Percentiles rank a stretch among this genome's conserved stretches.
Conservation (phyloP, 1,140 invertebrate genomes). For the Aphaenogaster rudis region DNA sequence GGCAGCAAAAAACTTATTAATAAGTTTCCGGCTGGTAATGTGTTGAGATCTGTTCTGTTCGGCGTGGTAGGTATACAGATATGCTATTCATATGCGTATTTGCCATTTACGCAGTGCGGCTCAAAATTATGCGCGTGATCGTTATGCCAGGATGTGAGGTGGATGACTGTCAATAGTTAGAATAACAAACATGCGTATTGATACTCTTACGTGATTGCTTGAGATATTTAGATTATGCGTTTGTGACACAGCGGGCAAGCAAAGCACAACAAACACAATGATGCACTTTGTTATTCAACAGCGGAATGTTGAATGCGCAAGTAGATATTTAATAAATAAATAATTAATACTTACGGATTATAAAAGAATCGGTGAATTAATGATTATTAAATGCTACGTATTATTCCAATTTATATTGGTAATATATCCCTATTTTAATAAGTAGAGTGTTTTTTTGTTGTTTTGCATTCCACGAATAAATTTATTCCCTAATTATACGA, state of each 20-base stretch:
- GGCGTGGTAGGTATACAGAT: background rate
- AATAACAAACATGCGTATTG: constrained; percentile 30
- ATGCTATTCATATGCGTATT: background rate
- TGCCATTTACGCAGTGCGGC: background rate
- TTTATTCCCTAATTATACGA: constrained; percentile 2
- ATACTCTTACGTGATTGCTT: constrained; percentile 23
- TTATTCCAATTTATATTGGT: background rate
- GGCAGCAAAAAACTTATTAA: background rate
- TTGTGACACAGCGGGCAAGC: background rate
- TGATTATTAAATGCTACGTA: background rate
- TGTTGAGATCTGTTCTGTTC: background rate
- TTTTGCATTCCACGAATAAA: constrained; percentile 16
- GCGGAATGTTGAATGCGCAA: background rate
- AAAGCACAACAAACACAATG: background rate
- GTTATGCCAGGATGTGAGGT: background rate
- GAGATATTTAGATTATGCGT: constrained; percentile 34
- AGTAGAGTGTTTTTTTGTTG: background rate
- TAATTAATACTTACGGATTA: background rate
- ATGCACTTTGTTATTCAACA: constrained; percentile 4
- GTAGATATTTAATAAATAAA: background rate
- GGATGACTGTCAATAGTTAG: constrained; percentile 38
- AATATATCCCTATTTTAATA: background rate
- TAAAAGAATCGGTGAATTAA: background rate
- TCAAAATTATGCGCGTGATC: constrained; percentile 28
- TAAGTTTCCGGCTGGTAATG: background rate